These are phyloP conservation scores for Volucella bombylans DNA, from an alignment of 2,888 invertebrate genomes.

Conservation along the genomic window DNA sequence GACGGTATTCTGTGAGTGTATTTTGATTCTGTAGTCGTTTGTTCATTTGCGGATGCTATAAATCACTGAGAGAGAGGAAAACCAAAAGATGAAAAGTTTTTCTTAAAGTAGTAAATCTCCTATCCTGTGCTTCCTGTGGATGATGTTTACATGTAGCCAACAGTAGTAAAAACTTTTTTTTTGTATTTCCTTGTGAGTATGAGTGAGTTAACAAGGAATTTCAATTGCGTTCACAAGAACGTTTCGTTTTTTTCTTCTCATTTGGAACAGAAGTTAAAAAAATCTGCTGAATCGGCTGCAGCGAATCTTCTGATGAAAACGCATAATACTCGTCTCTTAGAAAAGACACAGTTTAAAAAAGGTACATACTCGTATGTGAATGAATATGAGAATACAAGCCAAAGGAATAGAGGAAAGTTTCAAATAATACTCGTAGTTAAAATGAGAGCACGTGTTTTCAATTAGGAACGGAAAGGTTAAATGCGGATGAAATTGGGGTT, in stretches of 20 bases:
- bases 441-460: slow-evolving; percentile 59
- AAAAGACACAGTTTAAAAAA: slow-evolving; percentile 4
- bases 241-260: slow-evolving; percentile 13
- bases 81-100: slow-evolving; percentile 17
- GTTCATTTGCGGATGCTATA: slow-evolving; percentile 69
- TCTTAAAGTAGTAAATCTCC: slow-evolving; percentile 57
- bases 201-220: slow-evolving; percentile 54
- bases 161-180: slow-evolving; percentile 46
- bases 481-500: slow-evolving; percentile 53
- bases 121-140: slow-evolving; percentile 56
- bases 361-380: neutral
- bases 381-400: neutral
- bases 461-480: slow-evolving; percentile 62
- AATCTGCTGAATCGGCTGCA: slow-evolving; percentile 10
- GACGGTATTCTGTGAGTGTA: neutral
- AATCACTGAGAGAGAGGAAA: slow-evolving; percentile 48
- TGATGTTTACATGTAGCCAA: slow-evolving; percentile 71
- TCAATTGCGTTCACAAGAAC: slow-evolving; percentile 49
- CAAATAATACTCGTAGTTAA: neutral
- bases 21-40: slow-evolving; percentile 35
- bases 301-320: neutral
- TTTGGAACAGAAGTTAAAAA: slow-evolving; percentile 9
- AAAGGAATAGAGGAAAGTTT: neutral
- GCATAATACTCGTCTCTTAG: neutral
- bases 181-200: slow-evolving; percentile 8